phyloP scores from a whole-genome alignment of 2,113 vertebrate genomes.

The Myrmecophaga tridactyla region DNA sequence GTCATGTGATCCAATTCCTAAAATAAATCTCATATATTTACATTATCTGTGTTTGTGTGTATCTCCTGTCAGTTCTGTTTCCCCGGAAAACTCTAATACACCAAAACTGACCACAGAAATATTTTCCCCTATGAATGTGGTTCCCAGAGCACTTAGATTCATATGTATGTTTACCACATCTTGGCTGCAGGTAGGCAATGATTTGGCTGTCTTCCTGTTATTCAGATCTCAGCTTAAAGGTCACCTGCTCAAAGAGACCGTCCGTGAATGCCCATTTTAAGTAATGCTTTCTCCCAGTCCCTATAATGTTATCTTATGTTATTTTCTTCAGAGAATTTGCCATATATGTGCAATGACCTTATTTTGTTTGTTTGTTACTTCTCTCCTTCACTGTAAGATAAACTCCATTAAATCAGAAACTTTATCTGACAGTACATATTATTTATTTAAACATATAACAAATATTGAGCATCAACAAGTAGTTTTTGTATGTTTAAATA shows the following conservation, averaged over 20 bases:
- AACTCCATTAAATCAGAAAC: background rate
- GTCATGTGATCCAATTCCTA: too few species aligned
- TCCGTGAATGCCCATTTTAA: slow-evolving; percentile 4
- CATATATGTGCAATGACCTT: slow-evolving; percentile 27
- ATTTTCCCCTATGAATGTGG: background rate
- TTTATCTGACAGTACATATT: background rate
- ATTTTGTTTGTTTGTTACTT: background rate
- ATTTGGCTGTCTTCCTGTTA: slow-evolving; percentile 7
- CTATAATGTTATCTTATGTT: background rate
- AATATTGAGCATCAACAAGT: background rate
- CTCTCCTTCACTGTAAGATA: background rate
- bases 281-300: background rate
- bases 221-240: background rate
- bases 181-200: background rate
- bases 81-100: too few species aligned
- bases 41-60: too few species aligned
- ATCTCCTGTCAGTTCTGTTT: too few species aligned
- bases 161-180: slow-evolving; percentile 25
- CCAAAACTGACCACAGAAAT: background rate
- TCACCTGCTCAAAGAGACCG: background rate
- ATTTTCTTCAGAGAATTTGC: slow-evolving; percentile 22
- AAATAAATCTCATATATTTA: too few species aligned
- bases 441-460: too few species aligned
- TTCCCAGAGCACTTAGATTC: background rate
- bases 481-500: slow-evolving; percentile 36